Evolutionary conservation across 2,888 invertebrate genomes (phyloP), one percentile per base, ranked within the genome.

Genomic region (Habroteleia sp.): DNA sequence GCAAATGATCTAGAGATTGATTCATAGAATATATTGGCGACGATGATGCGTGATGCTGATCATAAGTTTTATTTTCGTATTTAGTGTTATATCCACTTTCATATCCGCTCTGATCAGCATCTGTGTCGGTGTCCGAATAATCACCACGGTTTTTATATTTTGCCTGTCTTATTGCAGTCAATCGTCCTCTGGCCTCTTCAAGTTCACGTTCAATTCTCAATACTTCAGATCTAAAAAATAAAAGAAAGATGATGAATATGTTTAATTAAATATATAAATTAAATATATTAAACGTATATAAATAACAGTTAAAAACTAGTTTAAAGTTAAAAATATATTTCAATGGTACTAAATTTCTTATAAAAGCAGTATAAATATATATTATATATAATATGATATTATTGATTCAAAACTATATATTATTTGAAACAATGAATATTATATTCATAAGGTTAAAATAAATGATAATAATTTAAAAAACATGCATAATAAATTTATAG

Each of bases 121-220:
- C 94, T 2, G 93, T 93, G 31, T 95, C 95, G 10, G 92, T 92
- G 0, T 92, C 85, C 0, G 84, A 80, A 11, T 68, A 66, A 58
- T 81, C 81, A 1, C 56, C 71, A 1, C 92, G 91, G 77, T 92
- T 92, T 85, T 94, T 94, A 88, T 98, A 98, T 86, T 97, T 96
- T 23, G 97, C 97, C 84, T 97, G 96, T 3, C 98, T 92, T 84
- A 99, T 96, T 37, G 95, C 95, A 0, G 96, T 96, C 56, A 99
- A 91, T 58, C 96, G 93, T 27, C 95, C 94, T 44, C 98, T 91
- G 0, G 99, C 99, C 84, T 96, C 96, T 80, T 96, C 96, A 62
- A 99, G 89, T 90, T 98, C 96, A 78, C 95, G 93, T 89, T 99
- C 99, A 85, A 98, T 98, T 82, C 96, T 93, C 60, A 98, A 91